A percentile compares a stretch with the other conserved stretches of the same genome.
These are phyloP conservation scores for human DNA, from an alignment of 2,113 vertebrate genomes.

Conservation along the genomic window DNA sequence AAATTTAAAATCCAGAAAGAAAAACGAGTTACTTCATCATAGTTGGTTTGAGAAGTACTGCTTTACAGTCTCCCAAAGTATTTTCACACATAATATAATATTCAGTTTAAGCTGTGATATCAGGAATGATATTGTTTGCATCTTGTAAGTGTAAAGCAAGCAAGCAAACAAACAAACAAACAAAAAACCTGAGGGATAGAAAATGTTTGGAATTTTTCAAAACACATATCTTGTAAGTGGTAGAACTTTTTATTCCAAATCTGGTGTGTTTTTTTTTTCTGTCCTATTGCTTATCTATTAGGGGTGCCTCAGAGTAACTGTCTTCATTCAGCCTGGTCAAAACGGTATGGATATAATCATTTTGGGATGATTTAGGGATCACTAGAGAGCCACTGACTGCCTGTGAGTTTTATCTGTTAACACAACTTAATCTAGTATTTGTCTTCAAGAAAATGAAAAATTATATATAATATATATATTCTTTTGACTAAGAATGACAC, in stretches of 20 bases:
- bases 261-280: too few species aligned
- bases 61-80: not conserved
- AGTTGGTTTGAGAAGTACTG: not conserved
- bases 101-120: not conserved
- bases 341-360: not conserved
- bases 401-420: not conserved
- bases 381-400: not conserved
- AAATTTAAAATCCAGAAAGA: not conserved
- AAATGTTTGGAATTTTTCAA: not conserved
- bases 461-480: not conserved
- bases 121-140: not conserved
- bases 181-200: not conserved
- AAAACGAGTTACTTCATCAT: not conserved
- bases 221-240: not conserved
- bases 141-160: not conserved
- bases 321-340: not conserved
- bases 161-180: not conserved
- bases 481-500: not conserved
- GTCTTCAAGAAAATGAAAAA: not conserved
- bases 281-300: not conserved
- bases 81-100: not conserved
- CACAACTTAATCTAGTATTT: not conserved
- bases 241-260: not conserved
- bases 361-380: not conserved
- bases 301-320: accelerated